These are phyloP conservation scores for Myripristis murdjan DNA, from an alignment of 2,797 vertebrate genomes.

Conservation along the genomic window DNA sequence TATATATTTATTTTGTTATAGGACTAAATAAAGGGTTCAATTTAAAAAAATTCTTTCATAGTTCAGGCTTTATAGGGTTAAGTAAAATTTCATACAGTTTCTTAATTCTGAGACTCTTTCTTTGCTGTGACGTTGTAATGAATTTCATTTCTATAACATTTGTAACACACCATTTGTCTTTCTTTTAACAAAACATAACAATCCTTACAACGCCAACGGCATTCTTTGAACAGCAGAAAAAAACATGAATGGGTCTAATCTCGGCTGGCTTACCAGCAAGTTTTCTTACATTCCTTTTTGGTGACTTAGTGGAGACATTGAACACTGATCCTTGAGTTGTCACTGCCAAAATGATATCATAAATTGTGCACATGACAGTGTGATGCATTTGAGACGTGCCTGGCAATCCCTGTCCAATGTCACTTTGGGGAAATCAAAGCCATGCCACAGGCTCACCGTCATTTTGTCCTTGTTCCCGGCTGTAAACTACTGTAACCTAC, in stretches of 20 bases:
- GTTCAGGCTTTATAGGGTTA: too few species aligned
- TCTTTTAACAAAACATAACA: slow-evolving; percentile 29
- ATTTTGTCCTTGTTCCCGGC: slow-evolving; percentile 43
- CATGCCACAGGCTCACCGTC: slow-evolving; percentile 39
- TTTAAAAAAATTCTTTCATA: too few species aligned
- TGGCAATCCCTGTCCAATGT: slow-evolving; percentile 42
- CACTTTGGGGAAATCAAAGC: slow-evolving; percentile 54
- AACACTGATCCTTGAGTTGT: slow-evolving; percentile 48
- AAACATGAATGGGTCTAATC: slow-evolving; percentile 48
- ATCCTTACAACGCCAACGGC: slow-evolving; percentile 41
- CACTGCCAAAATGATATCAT: slow-evolving; percentile 41
- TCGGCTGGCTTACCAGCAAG: slow-evolving; percentile 37
- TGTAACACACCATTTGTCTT: slow-evolving; percentile 65
- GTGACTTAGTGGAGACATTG: slow-evolving; percentile 54
- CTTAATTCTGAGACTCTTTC: slow-evolving; percentile 30
- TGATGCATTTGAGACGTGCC: slow-evolving; percentile 36
- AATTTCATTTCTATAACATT: slow-evolving; percentile 49
- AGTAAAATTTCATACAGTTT: slow-evolving; percentile 57
- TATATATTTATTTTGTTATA: too few species aligned
- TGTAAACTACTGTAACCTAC: slow-evolving; percentile 42
- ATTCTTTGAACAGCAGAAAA: slow-evolving; percentile 29
- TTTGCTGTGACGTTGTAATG: slow-evolving; percentile 48
- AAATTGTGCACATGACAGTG: slow-evolving; percentile 45
- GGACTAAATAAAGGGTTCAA: too few species aligned
- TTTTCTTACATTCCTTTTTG: slow-evolving; percentile 58